phyloP scores from a whole-genome alignment of 1,140 invertebrate species.

The Bombus balteatus region DNA sequence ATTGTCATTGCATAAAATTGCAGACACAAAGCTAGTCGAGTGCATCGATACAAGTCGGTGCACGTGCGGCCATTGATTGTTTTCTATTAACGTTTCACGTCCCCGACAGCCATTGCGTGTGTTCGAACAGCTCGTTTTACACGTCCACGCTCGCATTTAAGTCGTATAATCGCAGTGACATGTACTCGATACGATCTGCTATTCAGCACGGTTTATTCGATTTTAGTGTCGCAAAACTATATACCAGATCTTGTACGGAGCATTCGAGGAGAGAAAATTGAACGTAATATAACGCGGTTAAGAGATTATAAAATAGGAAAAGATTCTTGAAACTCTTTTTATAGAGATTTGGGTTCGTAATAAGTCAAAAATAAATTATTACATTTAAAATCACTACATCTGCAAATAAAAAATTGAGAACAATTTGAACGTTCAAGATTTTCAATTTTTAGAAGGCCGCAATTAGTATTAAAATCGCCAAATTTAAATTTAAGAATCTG shows the following conservation, averaged over 20 bases:
- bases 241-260: background rate
- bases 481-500: too few relatives aligned
- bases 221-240: background rate
- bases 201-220: background rate
- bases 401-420: too few relatives aligned
- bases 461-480: too few relatives aligned
- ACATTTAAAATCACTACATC: too few relatives aligned
- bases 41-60: conserved; percentile 5
- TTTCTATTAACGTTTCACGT: conserved; percentile 12
- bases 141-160: background rate
- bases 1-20: background rate
- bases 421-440: too few relatives aligned
- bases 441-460: too few relatives aligned
- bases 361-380: too few relatives aligned
- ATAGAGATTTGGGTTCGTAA: too few relatives aligned
- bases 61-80: conserved; percentile 22
- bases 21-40: background rate
- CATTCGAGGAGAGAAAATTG: too few relatives aligned
- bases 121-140: background rate
- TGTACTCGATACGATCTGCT: background rate
- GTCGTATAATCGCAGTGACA: background rate
- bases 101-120: background rate
- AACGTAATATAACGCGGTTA: too few relatives aligned
- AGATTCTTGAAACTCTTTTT: too few relatives aligned
- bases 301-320: too few relatives aligned